Base-by-base conservation (phyloP, 2,888 invertebrate species). In the Saturnia pavonia region DNA sequence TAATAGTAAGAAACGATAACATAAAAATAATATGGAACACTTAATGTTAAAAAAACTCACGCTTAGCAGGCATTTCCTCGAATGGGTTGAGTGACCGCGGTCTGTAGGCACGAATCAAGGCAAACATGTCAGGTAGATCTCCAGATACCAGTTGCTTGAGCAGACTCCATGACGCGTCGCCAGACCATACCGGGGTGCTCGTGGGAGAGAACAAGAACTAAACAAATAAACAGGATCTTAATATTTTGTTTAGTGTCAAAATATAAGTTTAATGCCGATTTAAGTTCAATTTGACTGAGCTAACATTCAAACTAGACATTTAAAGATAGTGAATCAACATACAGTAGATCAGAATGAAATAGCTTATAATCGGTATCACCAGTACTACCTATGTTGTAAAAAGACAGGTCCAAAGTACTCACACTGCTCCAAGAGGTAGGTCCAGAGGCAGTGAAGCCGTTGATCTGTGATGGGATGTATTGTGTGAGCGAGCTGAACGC, bases 21-120 rank as follows among this genome's bases (percentile, higher is more conserved):
- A 16, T 48, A 48, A 48, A n/a, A 48, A 19, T 48, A 19, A 34
- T 34, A 34, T 34, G 19, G 19, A 51, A 51, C 14, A 45, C 22
- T 42, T 43, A 27, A 22, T 60, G n/a, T 34, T 7, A 57, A 51
- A 3, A 14, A 67, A 67, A 92, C 94, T 93, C 86, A 96, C 96
- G 90, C 86, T 92, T 94, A 85, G 96, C 95, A 34, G 97, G 96
- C 48, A 97, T 81, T 76, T 96, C 94, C 66, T 96, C 95, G 0
- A 93, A 82, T 0, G 95, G 93, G 80, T 95, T 90, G 12, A 94
- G 78, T 72, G 94, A 89, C 65, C 94, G 85, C 0, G 93, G 95
- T 79, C 95, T 92, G 89, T 95, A 95, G 0, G 95, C 90, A 72
- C 93, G 90, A 75, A 95, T 82, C n/a, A 96, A 54, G 63, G 95